phyloP scores from a whole-genome alignment of 2,888 invertebrate genomes.

The Platyscelio sp. region DNA sequence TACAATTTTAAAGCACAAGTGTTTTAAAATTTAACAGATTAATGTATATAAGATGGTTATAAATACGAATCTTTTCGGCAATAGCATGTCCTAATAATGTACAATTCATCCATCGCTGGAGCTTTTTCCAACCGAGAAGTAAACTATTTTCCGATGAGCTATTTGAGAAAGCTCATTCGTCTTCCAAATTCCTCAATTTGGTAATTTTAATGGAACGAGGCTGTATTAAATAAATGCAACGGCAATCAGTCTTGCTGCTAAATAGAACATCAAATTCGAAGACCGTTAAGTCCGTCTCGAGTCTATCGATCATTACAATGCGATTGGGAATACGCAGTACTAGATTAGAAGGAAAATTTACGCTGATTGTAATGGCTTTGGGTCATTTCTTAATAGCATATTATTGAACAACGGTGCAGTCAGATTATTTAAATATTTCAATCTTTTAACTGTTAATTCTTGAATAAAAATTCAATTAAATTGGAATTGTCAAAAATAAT shows the following conservation, averaged over 20 bases:
- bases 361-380: conserved; percentile 1
- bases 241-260: conserved; percentile 39
- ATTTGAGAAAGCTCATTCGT: conserved; percentile 5
- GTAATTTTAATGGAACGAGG: conserved; percentile 10
- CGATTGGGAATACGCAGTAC: conserved; percentile 27
- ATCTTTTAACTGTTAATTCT: too few relatives aligned
- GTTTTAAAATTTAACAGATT: too few relatives aligned
- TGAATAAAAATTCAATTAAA: too few relatives aligned
- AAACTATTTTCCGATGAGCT: conserved; percentile 7
- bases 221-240: conserved; percentile 21
- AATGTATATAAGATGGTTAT: too few relatives aligned
- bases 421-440: too few relatives aligned
- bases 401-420: too few relatives aligned
- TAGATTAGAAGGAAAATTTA: conserved; percentile 18
- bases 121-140: too few relatives aligned
- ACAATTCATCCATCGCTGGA: too few relatives aligned
- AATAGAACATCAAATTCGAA: conserved; percentile 45
- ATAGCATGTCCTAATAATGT: too few relatives aligned
- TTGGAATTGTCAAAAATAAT: too few relatives aligned
- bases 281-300: conserved; percentile 34
- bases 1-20: too few relatives aligned
- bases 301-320: conserved; percentile 44
- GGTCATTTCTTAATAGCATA: conserved; percentile 20
- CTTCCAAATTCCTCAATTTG: background rate
- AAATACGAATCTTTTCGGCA: too few relatives aligned